Evolutionary conservation across 2,888 invertebrate species (phyloP), one percentile per base, ranked within the genome.

Genomic region (Alloscopus bannaensis): DNA sequence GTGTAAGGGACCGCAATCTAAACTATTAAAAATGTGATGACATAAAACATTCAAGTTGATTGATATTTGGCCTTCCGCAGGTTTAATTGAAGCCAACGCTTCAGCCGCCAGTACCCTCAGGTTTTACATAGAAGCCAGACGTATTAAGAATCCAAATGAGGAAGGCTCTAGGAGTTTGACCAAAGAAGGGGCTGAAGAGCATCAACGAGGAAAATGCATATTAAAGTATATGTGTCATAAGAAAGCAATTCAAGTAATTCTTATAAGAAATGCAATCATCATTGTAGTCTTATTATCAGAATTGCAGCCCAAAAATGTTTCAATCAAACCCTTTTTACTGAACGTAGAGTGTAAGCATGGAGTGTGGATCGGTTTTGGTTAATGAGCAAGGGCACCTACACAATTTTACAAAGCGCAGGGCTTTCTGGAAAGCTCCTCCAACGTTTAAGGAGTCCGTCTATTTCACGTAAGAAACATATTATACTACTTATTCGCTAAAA

Each of bases 391-490:
- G 70, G 0, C 20, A 1, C 3, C 1, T 65, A n/a, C 3, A 16
- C 11, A 80, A 73, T n/a, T 50, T 42, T 29, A 77, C 66, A 18
- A 29, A 31, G 20, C 64, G 50, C 26, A 55, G 64, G 28, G 11
- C 16, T 16, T 45, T 31, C 29, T 81, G 81, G 81, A 29, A 11
- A 16, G 81, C 81, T 42, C 81, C 81, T 4, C 20, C 72, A 11
- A 55, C 73, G 22, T 78, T 57, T 31, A 57, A 28, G 0, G 81
- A 52, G 3, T 42, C 65, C 3, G 72, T 81, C 0, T n/a, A 50
- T 31, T 81, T 81, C 47, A 26, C 24, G 81, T 81, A 62, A 62
- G 65, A n/a, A n/a, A n/a, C n/a, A n/a, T n/a, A n/a, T n/a, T n/a
- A n/a, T n/a, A n/a, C n/a, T n/a, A n/a, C n/a, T n/a, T n/a, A n/a